Evolutionary conservation across 2,797 vertebrate species (phyloP).

Genomic region (Peromyscus aztecus): DNA sequence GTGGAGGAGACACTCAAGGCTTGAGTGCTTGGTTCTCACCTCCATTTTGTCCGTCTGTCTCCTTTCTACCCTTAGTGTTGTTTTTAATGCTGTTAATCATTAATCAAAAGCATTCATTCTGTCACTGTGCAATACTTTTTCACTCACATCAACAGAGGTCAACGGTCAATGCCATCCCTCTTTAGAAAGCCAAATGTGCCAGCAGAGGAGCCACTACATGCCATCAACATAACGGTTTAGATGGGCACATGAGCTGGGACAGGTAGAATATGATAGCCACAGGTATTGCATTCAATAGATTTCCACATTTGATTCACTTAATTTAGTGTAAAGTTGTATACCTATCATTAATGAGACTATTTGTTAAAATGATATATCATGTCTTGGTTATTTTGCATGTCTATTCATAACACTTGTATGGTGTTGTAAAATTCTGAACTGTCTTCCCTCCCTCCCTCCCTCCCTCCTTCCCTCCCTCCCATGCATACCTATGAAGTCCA

Average conservation of each 20-base stretch:
- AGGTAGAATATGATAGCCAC: constrained; percentile 72
- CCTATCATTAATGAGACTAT: constrained; percentile 7
- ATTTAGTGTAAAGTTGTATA: constrained; percentile 66
- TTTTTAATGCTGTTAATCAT: not conserved
- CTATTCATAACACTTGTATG: not conserved
- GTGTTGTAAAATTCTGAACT: not conserved
- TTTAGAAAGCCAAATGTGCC: not conserved
- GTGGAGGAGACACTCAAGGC: not conserved
- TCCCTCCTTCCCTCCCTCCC: not conserved
- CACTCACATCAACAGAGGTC: not conserved
- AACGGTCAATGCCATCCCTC: not conserved
- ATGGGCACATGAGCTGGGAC: constrained; percentile 71
- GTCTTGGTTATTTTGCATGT: not conserved
- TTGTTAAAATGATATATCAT: constrained; percentile 67
- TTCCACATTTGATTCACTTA: not conserved
- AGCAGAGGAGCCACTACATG: not conserved
- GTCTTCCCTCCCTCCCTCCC: not conserved
- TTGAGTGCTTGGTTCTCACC: not conserved
- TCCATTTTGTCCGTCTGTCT: not conserved
- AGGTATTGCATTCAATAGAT: constrained; percentile 62
- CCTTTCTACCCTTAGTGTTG: not conserved
- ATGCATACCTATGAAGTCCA: not conserved
- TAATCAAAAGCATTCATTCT: not conserved
- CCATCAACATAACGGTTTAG: not conserved
- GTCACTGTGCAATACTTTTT: not conserved